Base-by-base conservation (phyloP, 2,113 vertebrate species). In the Bubo bubo region DNA sequence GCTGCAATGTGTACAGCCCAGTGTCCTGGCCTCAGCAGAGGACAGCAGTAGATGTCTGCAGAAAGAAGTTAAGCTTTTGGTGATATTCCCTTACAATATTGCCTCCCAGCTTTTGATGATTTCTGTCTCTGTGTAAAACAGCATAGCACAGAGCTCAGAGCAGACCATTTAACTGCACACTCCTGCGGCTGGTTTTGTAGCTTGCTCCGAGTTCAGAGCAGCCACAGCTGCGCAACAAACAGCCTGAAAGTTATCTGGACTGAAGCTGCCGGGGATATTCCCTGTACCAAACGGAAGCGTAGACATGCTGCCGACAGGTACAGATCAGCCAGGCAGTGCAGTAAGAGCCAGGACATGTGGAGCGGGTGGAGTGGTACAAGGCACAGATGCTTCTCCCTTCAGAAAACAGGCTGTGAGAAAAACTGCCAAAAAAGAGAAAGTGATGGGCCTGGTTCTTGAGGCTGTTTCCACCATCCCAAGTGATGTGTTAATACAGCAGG, bases 121-220 rank as follows among this genome's bases (percentile, higher is more conserved):
- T 55, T 37, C n/a, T 64, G 24, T 10, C 14, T 60, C 14, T 58
- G 41, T 41, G 50, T 39, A 43, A 49, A 64, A 43, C 30, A n/a
- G n/a, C 0, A 0, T 1, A 4, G 6, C 56, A 49, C 34, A 49
- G 50, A 70, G 22, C 67, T 87, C 60, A 39, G 49, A 32, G 27
- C n/a, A 64, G 55, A 32, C 7, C 21, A 22, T 39, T 55, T 30
- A 41, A 34, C 45, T 7, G 2, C 1, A 0, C 12, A 7, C 14
- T 34, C 24, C 8, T 12, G 21, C 0, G 2, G 7, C 12, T 50
- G 8, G 3, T 13, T 94, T 68, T 83, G 81, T 17, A 45, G 39
- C 70, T 86, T 74, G 35, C 49, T 53, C 37, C 6, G 21, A 49
- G n/a, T 4, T 83, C 60, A 74, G 35, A 9, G 5, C 62, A 35